Conservation (phyloP, 2,888 invertebrate species). For the Morpho helenor region DNA sequence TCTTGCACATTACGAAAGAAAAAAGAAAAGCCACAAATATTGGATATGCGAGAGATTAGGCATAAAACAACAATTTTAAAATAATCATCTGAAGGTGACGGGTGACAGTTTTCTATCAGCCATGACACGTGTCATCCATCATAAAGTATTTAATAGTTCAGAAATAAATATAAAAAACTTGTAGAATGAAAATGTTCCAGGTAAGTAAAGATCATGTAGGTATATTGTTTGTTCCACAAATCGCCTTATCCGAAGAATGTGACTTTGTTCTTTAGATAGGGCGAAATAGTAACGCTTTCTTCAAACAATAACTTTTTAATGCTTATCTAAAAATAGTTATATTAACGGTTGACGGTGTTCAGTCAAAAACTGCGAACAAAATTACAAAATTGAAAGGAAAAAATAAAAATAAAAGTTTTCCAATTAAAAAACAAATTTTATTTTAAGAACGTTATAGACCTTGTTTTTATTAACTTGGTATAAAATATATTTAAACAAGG, state of each 20-base stretch:
- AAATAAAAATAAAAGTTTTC: conserved; percentile 29
- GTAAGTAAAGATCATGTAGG: no score
- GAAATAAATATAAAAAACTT: neutral
- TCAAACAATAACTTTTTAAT: no score
- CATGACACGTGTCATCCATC: no score
- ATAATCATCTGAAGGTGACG: neutral
- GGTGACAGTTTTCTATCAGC: no score
- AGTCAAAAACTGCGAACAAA: no score
- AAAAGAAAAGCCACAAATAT: conserved; percentile 43
- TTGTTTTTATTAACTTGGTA: conserved; percentile 43
- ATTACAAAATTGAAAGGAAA: neutral
- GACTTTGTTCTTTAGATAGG: no score
- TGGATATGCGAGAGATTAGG: conserved; percentile 36
- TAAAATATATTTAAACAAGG: conserved; percentile 52
- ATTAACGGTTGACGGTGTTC: no score
- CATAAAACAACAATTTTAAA: conserved; percentile 8
- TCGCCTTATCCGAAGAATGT: no score
- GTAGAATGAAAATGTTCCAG: neutral
- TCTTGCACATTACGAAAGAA: conserved; percentile 46
- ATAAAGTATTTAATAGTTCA: no score
- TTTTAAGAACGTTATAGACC: conserved; percentile 49
- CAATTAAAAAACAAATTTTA: conserved; percentile 48
- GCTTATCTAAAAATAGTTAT: no score
- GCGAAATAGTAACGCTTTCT: no score
- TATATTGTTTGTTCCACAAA: no score